Percentiles rank a stretch among this genome's conserved stretches.
Conservation (phyloP, 2,113 vertebrate species). For the Lethenteron camtschaticum region DNA sequence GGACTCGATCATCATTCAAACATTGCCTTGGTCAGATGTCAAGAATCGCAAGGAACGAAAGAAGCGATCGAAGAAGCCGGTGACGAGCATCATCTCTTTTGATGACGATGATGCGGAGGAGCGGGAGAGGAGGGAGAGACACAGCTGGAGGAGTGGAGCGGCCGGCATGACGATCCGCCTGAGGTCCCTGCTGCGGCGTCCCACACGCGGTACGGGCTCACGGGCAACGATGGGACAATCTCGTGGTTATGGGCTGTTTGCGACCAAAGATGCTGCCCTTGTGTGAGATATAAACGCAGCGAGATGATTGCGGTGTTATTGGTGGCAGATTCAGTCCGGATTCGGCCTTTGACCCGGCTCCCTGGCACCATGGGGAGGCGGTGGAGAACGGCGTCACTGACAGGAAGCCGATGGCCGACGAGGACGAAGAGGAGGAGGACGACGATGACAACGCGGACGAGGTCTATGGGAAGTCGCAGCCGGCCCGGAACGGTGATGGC, state of each 20-base stretch:
- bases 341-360: too few species aligned
- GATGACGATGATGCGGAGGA: slow-evolving; percentile 39
- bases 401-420: background rate
- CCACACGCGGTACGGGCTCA: slow-evolving; percentile 18
- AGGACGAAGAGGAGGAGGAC: background rate
- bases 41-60: slow-evolving; percentile 50
- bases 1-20: too few species aligned
- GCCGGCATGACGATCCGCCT: slow-evolving; percentile 17
- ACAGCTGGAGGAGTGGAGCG: slow-evolving; percentile 16
- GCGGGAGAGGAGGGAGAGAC: slow-evolving; percentile 18
- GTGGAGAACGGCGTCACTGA: background rate
- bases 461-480: background rate
- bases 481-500: background rate
- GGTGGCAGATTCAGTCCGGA: too few species aligned
- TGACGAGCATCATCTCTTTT: slow-evolving; percentile 92
- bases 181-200: background rate
- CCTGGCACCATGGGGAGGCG: too few species aligned
- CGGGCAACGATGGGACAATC: slow-evolving; percentile 12
- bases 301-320: too few species aligned
- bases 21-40: slow-evolving; percentile 25
- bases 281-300: too few species aligned
- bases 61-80: slow-evolving; percentile 48
- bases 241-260: too few species aligned
- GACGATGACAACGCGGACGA: slow-evolving; percentile 1
- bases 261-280: too few species aligned